Conservation (phyloP, 1,140 invertebrate genomes). For the Zaprionus vittiger region DNA sequence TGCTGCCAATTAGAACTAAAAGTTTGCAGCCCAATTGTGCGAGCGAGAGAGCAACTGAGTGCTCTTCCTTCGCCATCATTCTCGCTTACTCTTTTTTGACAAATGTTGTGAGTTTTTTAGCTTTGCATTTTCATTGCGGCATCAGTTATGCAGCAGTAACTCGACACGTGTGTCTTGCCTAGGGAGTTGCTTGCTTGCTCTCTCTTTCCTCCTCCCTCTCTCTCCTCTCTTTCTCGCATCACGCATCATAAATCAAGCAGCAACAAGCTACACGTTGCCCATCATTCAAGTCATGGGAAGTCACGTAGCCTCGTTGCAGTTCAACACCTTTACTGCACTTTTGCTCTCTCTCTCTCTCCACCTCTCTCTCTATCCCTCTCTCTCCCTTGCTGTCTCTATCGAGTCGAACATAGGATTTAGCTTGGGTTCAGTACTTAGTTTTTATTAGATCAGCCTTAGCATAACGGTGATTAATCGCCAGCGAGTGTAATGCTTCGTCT, state of each 20-base stretch:
- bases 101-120: constrained; percentile 23
- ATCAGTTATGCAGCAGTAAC: constrained; percentile 24
- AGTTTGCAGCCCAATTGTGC: constrained; percentile 3
- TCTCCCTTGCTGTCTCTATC: not conserved
- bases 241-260: constrained; percentile 46
- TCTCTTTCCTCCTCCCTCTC: not conserved
- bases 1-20: constrained; percentile 1
- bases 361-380: not conserved
- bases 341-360: not conserved
- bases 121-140: constrained; percentile 19
- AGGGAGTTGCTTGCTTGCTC: not conserved
- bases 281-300: not conserved
- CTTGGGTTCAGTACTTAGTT: not conserved
- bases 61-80: not conserved
- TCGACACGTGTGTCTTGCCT: constrained; percentile 21
- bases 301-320: constrained; percentile 2
- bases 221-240: not conserved
- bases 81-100: constrained; percentile 13
- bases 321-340: not conserved
- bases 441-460: not conserved
- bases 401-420: not conserved
- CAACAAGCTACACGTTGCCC: not conserved
- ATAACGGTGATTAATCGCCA: constrained; percentile 2
- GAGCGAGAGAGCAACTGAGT: not conserved
- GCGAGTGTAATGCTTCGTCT: not conserved